Evolutionary conservation across 1,140 invertebrate species (phyloP), one percentile per base, ranked within the genome.

Genomic region (Ostrea edulis): DNA sequence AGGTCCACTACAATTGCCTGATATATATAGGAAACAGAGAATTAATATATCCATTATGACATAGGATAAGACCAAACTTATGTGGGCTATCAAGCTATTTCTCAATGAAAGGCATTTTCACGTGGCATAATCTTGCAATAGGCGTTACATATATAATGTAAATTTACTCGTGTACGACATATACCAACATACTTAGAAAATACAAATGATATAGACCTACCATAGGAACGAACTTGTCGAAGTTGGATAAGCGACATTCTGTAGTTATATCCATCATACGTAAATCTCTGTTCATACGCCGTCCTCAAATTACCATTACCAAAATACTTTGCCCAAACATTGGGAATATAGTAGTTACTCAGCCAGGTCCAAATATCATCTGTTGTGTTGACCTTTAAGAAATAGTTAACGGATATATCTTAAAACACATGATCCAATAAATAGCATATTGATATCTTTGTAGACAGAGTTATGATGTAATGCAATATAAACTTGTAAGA

Each of bases 361-460:
- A 91, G 51, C 89, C 89, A 91, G 11, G 29, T 84, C 71, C 84
- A 90, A 22, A 85, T 87, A 54, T 85, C 86, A 25, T 71, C 55
- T 12, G 62, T 20, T 85, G 29, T 22, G 25, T 82, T 65, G 17
- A 81, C 65, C 65, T 85, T 20, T 9, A 77, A 53, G n/a, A 58
- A 0, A 52, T 9, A 81, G 25, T 14, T 35, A 7, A 81, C 17
- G 5, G n/a, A 20, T n/a, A 62, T 5, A 14, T n/a, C 17, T 62
- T 0, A 62, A 62, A 62, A 12, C 14, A 62, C 12, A 14, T 62
- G 12, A 62, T 14, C n/a, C 12, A 44, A 44, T 44, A 5, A 44
- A 44, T 44, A 44, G 35, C 35, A 2, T 44, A 44, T 44, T 44
- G 5, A 44, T 44, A 44, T 44, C 5, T 44, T 44, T 44, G 35